Conservation (phyloP, 2,113 vertebrate genomes). For the Tragulus kanchil region DNA sequence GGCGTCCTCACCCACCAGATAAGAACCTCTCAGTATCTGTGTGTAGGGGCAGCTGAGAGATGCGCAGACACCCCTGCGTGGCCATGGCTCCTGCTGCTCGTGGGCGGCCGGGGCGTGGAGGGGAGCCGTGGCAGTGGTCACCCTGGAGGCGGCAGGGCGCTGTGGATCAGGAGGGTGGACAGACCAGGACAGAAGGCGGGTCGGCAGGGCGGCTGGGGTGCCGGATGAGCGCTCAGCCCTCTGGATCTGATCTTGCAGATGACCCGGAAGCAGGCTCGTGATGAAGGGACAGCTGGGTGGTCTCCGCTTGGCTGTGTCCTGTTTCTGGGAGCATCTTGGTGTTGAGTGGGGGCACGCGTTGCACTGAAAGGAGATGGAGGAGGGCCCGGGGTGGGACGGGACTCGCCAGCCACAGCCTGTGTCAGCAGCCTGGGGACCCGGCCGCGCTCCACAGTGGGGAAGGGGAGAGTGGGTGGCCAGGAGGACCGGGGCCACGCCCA, state of each 20-base stretch:
- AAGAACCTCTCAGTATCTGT: not conserved
- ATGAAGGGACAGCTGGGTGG: not conserved
- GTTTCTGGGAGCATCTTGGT: not conserved
- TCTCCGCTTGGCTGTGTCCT: not conserved
- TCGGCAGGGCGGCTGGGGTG: fast-evolving
- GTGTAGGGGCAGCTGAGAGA: not conserved
- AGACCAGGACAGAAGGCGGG: not conserved
- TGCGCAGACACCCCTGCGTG: not conserved
- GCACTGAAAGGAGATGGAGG: not conserved
- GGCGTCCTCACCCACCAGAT: not conserved
- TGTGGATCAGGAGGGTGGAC: not conserved
- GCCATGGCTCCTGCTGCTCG: too few species aligned
- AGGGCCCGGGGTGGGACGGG: not conserved
- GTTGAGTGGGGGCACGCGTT: not conserved
- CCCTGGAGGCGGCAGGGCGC: not conserved
- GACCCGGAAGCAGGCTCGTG: fast-evolving
- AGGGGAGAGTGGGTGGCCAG: fast-evolving
- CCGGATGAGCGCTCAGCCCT: not conserved
- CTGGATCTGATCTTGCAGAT: not conserved
- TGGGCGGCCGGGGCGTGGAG: too few species aligned
- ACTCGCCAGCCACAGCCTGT: fast-evolving
- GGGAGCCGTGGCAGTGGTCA: not conserved
- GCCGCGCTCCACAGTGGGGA: not conserved
- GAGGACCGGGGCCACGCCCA: fast-evolving
- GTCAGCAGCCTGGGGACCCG: not conserved